These are phyloP conservation scores for Neofelis nebulosa DNA, from an alignment of 2,113 vertebrate species.

Conservation along the genomic window DNA sequence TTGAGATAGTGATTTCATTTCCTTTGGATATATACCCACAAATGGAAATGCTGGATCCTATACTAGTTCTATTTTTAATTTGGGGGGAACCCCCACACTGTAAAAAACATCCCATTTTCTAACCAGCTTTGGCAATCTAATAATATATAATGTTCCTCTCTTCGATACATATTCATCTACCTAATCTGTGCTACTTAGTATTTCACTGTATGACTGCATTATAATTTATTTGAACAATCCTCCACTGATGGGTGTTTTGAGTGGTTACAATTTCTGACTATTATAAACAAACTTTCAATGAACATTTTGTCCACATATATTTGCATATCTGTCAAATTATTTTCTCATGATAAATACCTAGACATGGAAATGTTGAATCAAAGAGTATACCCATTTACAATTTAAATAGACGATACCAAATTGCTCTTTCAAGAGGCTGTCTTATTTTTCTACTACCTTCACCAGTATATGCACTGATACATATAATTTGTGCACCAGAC, in stretches of 20 bases:
- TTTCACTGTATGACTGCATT: background rate
- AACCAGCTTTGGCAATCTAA: background rate
- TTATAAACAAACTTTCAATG: background rate
- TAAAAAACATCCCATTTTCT: background rate
- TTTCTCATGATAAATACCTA: slow-evolving; percentile 53
- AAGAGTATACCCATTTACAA: background rate
- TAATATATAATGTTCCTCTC: background rate
- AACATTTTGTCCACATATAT: background rate
- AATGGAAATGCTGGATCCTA: background rate
- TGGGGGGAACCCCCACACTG: background rate
- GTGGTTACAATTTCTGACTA: slow-evolving; percentile 6
- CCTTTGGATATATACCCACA: background rate
- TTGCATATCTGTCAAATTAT: slow-evolving; percentile 4
- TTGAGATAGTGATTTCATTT: background rate
- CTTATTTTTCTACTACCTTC: background rate
- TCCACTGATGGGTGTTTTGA: background rate
- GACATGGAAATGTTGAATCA: background rate
- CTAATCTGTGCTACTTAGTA: background rate
- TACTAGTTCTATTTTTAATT: background rate
- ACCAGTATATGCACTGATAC: background rate
- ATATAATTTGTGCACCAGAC: slow-evolving; percentile 2
- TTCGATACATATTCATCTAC: background rate
- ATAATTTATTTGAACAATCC: background rate
- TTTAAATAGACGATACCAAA: slow-evolving; percentile 32
- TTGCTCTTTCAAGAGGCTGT: background rate